Base-by-base conservation (phyloP, 2,113 vertebrate genomes). In the Perca fluviatilis region DNA sequence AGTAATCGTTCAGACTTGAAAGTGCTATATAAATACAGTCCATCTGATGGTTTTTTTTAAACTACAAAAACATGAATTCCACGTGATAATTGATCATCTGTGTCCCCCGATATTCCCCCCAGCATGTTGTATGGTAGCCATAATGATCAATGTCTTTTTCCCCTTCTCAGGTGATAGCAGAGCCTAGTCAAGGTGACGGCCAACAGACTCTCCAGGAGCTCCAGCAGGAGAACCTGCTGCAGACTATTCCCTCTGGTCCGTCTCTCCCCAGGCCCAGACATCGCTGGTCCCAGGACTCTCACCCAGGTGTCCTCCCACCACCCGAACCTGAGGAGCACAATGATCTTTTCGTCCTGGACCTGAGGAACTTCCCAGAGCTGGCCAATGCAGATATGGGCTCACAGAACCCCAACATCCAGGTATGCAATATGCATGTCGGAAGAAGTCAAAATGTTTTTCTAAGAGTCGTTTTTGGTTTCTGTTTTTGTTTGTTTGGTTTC, bases 321-420 rank as follows among this genome's bases (percentile, higher is more conserved):
- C 0, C 85, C 0, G 3, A 40, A 14, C 10, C 89, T 0, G 33
- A 84, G 49, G 93, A 95, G 25, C 95, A 95, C 61, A 89, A 74
- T 36, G 67, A 94, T 1, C 94, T 96, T 2, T 96, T 97, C 18
- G 67, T 96, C 73, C 82, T 97, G 88, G 96, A 97, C 85, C 92
- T 97, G 63, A 95, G 96, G 93, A 97, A 96, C 85, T 94, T 98
- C 56, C 96, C 95, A 0, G 96, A 95, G 30, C 91, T 97, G 86
- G 96, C 96, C 64, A 95, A 95, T 3, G 92, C 96, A 30, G 94
- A 96, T 73, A 88, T 97, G 81, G 95, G 92, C 0, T 93, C 96
- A 5, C 95, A 95, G 49, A 97, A 97, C 83, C 97, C 97, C 14
- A 97, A 97, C 54, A 98, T 97, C 81, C 97, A 97, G 96, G 97